Conservation (phyloP, 2,797 vertebrate genomes). For the Takifugu rubripes region DNA sequence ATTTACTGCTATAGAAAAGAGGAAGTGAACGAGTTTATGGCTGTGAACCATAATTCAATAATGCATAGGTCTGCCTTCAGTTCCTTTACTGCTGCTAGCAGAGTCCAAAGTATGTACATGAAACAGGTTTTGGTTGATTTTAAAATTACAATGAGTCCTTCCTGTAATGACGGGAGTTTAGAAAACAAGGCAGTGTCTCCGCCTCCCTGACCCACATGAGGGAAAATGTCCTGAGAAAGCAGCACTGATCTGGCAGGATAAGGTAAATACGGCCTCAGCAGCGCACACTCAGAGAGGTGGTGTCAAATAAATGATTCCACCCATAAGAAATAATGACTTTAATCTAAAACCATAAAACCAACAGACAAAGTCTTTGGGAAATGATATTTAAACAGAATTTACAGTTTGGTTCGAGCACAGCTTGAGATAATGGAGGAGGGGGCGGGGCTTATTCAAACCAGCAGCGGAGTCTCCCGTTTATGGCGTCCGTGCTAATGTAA, state of each 20-base stretch:
- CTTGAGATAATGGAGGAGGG: no score
- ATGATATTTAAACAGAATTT: no score
- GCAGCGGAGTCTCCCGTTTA: no score
- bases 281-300: no score
- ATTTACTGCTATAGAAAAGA: conserved; percentile 67
- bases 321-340: no score
- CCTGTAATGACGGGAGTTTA: conserved; percentile 60
- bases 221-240: conserved; percentile 60
- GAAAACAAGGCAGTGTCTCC: conserved; percentile 58
- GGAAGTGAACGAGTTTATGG: conserved; percentile 76
- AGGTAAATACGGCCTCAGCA: conserved; percentile 45
- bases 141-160: conserved; percentile 75
- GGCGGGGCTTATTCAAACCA: no score
- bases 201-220: conserved; percentile 65
- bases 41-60: conserved; percentile 63
- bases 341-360: no score
- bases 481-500: no score
- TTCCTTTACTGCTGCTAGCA: conserved; percentile 73
- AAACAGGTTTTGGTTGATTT: conserved; percentile 81
- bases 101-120: conserved; percentile 72
- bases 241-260: conserved; percentile 53
- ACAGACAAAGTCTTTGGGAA: no score
- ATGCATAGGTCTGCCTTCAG: conserved; percentile 65
- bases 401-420: no score
- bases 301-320: no score